Evolutionary conservation across 2,888 invertebrate species (phyloP).

Genomic region (Cotesia congregata): DNA sequence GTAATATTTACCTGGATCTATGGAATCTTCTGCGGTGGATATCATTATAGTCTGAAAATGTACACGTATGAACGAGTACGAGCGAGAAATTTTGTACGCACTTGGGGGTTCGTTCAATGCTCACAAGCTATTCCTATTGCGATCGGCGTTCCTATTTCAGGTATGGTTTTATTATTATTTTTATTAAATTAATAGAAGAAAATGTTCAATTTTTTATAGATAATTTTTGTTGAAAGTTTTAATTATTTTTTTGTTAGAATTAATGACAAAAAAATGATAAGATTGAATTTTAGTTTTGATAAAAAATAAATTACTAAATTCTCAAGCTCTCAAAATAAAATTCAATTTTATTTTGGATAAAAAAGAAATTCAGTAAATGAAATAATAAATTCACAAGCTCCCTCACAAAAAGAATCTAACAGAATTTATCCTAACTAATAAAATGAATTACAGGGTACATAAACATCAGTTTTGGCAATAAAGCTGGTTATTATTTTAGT

Average conservation of each 20-base stretch:
- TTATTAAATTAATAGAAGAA: not conserved
- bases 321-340: too few species aligned
- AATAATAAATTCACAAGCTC: too few species aligned
- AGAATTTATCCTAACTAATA: not conserved
- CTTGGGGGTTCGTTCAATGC: constrained; percentile 91
- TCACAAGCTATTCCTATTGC: constrained; percentile 89
- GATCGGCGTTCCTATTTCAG: constrained; percentile 86
- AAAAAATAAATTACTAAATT: too few species aligned
- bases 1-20: constrained; percentile 87
- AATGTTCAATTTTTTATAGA: not conserved
- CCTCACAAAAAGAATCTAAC: too few species aligned
- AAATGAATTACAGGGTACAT: constrained; percentile 77
- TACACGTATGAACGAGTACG: constrained; percentile 90
- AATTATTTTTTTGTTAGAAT: too few species aligned
- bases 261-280: too few species aligned
- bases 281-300: too few species aligned
- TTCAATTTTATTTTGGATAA: too few species aligned
- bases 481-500: constrained; percentile 88
- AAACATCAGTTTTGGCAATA: constrained; percentile 82
- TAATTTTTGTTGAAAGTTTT: too few species aligned
- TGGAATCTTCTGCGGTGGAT: constrained; percentile 89
- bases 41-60: constrained; percentile 90
- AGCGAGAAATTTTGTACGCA: constrained; percentile 87
- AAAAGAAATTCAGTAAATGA: too few species aligned
- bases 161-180: constrained; percentile 68